Base-by-base conservation (phyloP, 2,888 invertebrate genomes). In the Melanchra persicariae region DNA sequence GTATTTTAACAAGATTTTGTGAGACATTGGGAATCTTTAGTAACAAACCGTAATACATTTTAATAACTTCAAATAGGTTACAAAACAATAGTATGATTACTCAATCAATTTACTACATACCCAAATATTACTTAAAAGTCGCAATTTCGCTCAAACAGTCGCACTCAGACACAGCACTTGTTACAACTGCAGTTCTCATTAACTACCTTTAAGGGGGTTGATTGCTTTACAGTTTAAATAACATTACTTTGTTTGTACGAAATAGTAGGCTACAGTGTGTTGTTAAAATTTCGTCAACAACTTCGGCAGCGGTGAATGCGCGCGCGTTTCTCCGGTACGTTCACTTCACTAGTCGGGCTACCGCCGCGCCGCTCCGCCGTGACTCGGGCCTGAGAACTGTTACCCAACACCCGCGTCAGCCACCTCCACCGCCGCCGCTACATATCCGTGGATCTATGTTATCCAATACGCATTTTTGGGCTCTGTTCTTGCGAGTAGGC, bases 361-460 rank as follows among this genome's bases (percentile, higher is more conserved):
- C 65, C 54, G 68, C 22, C 40, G 54, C 54, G 68, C 22, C 40
- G 54, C 43, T 2, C 19, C 19, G 62, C 30, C 63, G 58, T 54
- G 52, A 52, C 37, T 57, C 78, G 83, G 57, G 74, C 67, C 64
- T 65, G 74, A 66, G 71, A 70, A 72, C 45, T 73, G 65, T 86
- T 86, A 82, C 85, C 63, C 84, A 86, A 86, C 59, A 83, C n/a
- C 72, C 58, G 54, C 79, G 76, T 74, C 83, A 76, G 67, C 83
- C 65, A 57, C 79, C 75, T 77, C 85, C 82, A 74, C 85, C 74
- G 65, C 70, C 24, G 26, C 12, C 22, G 17, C 30, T 54, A 43
- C 77, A 51, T 80, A 62, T 68, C 55, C 22, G 68, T 63, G 55
- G 67, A 68, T 59, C 61, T 71, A 45, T 63, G 49, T 77, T 79